Evolutionary conservation across 2,113 vertebrate species (phyloP), one percentile per base, ranked within the genome.

Genomic region (Sturnira hondurensis): DNA sequence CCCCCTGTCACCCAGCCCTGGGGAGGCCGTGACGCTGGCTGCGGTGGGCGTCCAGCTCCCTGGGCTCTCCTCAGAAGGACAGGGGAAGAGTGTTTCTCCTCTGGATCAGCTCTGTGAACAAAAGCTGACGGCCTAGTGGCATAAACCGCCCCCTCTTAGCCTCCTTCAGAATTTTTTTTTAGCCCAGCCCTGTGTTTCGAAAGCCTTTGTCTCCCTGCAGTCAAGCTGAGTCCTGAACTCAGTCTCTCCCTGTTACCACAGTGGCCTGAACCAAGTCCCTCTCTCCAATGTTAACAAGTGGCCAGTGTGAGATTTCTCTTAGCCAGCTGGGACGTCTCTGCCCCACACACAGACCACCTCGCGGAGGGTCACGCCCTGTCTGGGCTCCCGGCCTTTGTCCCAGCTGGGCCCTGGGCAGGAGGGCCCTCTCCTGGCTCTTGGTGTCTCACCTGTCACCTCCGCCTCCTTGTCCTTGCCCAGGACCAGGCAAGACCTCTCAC

Each of bases 71-170:
- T 81, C 26, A 26, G 26, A 71, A 70, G 50, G 74, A 17, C 61
- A n/a, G 33, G 67, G 31, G 45, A 36, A 36, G 28, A 24, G 92
- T 61, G 52, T 61, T 87, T 93, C 84, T 88, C 20, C 43, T 41
- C 28, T 63, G 86, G 31, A 67, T 54, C 24, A 74, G 93, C 2
- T 6, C 77, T 56, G 38, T n/a, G 45, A 74, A 45, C 12, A 28
- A 81, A 65, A 54, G 88, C 31, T 16, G 45, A 45, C 76, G 86
- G 56, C 31, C 31, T 6, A 36, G 43, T 56, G 26, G 7, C 65
- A 89, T 10, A 31, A 19, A 56, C 45, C 31, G 0, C 31, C 11
- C 15, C 56, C 11, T 28, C 67, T 33, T 19, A n/a, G n/a, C 28
- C 67, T 36, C 67, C 54, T 63, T 52, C 43, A n/a, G 52, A 13